These are phyloP conservation scores for Epinephelus moara DNA, from an alignment of 2,113 vertebrate species.

Conservation along the genomic window DNA sequence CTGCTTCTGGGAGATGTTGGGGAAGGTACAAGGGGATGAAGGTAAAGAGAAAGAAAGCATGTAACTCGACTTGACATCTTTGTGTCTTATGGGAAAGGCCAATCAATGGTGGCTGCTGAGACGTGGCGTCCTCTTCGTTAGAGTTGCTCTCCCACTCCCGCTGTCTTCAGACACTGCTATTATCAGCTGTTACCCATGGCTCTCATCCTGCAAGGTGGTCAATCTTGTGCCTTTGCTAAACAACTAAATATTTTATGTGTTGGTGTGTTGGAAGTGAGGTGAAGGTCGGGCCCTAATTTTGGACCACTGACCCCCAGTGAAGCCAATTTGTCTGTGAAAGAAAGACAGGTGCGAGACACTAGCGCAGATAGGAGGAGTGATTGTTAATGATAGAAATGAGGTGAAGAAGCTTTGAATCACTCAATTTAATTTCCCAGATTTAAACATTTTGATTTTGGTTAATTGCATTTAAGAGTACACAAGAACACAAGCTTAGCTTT, in stretches of 20 bases:
- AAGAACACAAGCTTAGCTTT: too few species aligned
- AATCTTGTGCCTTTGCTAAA: slow-evolving; percentile 18
- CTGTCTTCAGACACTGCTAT: not conserved
- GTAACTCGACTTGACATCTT: slow-evolving; percentile 26
- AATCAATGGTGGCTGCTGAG: slow-evolving; percentile 6
- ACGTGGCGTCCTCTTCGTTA: not conserved
- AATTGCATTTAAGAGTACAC: not conserved
- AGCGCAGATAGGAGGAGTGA: not conserved
- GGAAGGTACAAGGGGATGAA: not conserved
- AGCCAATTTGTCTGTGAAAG: not conserved
- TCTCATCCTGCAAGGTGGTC: slow-evolving; percentile 20
- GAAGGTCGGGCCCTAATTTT: not conserved
- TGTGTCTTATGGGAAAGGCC: slow-evolving; percentile 21
- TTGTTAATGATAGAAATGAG: not conserved
- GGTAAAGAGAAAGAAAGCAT: not conserved
- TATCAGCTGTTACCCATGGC: slow-evolving; percentile 27
- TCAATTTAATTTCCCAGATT: not conserved
- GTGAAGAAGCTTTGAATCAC: not conserved
- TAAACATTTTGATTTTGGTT: not conserved
- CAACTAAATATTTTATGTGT: slow-evolving; percentile 30
- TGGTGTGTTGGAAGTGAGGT: not conserved
- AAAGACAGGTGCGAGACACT: not conserved
- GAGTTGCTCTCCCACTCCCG: not conserved
- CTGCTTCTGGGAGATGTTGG: not conserved
- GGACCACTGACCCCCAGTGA: too few species aligned